phyloP scores from a whole-genome alignment of 2,113 vertebrate species.

The Puma concolor region DNA sequence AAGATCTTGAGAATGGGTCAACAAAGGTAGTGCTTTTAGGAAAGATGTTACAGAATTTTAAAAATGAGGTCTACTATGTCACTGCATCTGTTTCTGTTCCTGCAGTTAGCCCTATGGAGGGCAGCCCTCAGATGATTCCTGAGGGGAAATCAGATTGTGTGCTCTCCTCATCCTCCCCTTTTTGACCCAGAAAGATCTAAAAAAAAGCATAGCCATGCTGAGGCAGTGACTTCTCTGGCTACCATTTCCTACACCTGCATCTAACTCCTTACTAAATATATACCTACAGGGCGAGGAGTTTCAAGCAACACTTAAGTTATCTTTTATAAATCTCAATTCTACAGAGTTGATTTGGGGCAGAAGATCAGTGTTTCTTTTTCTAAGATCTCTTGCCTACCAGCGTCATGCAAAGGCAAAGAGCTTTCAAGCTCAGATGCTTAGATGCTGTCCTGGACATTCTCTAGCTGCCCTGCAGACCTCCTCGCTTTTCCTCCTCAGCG shows the following conservation, averaged over 20 bases:
- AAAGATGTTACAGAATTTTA: not conserved
- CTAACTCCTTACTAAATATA: not conserved
- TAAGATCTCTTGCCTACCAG: not conserved
- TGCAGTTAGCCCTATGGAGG: not conserved
- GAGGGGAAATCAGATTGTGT: fast-evolving
- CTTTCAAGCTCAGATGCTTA: not conserved
- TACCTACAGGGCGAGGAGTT: not conserved
- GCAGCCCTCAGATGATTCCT: not conserved
- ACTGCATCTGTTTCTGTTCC: not conserved
- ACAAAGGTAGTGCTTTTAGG: not conserved
- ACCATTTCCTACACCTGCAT: too few species aligned
- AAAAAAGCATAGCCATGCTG: not conserved
- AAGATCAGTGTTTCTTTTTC: not conserved
- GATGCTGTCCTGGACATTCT: fast-evolving
- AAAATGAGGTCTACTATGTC: not conserved
- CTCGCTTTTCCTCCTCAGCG: not conserved
- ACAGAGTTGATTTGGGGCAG: not conserved
- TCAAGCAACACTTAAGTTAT: not conserved
- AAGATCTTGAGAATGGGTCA: not conserved
- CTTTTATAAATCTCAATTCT: not conserved
- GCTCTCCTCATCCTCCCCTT: not conserved
- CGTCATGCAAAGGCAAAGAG: not conserved
- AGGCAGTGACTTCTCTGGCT: not conserved
- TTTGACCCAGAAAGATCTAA: not conserved
- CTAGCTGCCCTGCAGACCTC: not conserved